Base-by-base conservation (phyloP, 1,140 invertebrate genomes). In the Leptopilina clavipes region DNA sequence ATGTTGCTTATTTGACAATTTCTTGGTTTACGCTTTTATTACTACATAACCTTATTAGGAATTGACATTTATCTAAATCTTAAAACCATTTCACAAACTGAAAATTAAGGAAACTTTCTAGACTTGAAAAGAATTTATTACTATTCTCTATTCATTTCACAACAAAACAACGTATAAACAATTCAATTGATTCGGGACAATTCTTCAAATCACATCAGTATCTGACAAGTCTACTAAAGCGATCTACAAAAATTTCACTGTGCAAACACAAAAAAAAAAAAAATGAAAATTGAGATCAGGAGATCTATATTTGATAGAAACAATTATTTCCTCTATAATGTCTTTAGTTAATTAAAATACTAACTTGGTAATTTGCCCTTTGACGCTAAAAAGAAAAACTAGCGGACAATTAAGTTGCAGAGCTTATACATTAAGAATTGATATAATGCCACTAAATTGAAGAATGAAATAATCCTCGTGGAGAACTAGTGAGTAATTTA, bases 91-190 rank as follows among this genome's bases (percentile, higher is more conserved):
- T 31, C 25, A 5, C 25, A 2, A n/a, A 31, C 5, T 31, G 25
- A 31, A 40, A 40, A 40, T 6, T n/a, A 17, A 52, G 2, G 17
- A 52, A n/a, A 52, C 14, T 17, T 17, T 52, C 14, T 52, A 52
- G 17, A 17, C 14, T 52, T 52, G 48, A 17, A 52, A 52, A 52
- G 48, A 17, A 52, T 52, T 52, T 52, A 52, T 52, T 52, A 52
- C 14, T 45, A 31, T 65, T 65, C 59, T 65, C 59, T 37, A 65
- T 65, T 19, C 5, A 31, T 22, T 65, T 65, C 12, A 65, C 59
- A 65, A 65, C 22, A 65, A 65, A 65, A 65, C 59, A 65, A 31
- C 59, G 59, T 65, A 65, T 19, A 31, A 65, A 65, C 59, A 65
- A 65, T 31, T 31, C 37, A 65, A 65, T 65, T n/a, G 22, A 65